Evolutionary conservation across 2,888 invertebrate genomes (phyloP).

Genomic region (Lepidocyrtoides sp.): DNA sequence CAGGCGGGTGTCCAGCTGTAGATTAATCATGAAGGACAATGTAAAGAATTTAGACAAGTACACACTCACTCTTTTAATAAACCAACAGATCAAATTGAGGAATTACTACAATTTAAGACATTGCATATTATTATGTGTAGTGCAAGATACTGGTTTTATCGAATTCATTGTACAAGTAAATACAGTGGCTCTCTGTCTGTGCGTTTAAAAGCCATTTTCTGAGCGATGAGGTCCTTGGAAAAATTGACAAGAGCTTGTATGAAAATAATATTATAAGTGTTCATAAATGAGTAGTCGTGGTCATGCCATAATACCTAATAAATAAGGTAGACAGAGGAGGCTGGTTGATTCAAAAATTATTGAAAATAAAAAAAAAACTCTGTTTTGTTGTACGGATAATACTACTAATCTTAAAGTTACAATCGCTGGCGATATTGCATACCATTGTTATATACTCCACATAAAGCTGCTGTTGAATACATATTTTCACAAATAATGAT

Average conservation of each 20-base stretch:
- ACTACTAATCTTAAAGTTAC: not conserved
- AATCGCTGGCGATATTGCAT: not conserved
- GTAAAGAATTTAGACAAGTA: not conserved
- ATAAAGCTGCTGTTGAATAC: not conserved
- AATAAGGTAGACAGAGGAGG: conserved; percentile 39
- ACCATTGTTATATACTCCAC: conserved; percentile 36
- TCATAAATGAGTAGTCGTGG: conserved; percentile 17
- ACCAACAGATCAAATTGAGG: conserved; percentile 4
- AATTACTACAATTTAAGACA: conserved; percentile 18
- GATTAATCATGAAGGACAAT: conserved; percentile 65
- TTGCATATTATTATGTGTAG: too few relatives aligned
- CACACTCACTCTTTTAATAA: not conserved
- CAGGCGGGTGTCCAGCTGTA: conserved; percentile 71
- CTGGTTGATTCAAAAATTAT: conserved; percentile 59
- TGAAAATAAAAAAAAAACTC: not conserved
- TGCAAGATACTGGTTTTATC: not conserved
- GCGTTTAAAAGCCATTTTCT: conserved; percentile 8
- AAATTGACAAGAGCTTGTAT: conserved; percentile 65
- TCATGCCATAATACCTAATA: conserved; percentile 66
- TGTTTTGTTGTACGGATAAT: conserved; percentile 44
- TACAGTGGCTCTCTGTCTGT: not conserved
- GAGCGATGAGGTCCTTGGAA: conserved; percentile 72
- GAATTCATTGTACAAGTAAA: not conserved
- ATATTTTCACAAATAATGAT: too few relatives aligned
- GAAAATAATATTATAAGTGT: conserved; percentile 15